A percentile compares a stretch with the other conserved stretches of the same genome.
phyloP scores from a whole-genome alignment of 2,888 invertebrate species.

The Strigamia crassipes region DNA sequence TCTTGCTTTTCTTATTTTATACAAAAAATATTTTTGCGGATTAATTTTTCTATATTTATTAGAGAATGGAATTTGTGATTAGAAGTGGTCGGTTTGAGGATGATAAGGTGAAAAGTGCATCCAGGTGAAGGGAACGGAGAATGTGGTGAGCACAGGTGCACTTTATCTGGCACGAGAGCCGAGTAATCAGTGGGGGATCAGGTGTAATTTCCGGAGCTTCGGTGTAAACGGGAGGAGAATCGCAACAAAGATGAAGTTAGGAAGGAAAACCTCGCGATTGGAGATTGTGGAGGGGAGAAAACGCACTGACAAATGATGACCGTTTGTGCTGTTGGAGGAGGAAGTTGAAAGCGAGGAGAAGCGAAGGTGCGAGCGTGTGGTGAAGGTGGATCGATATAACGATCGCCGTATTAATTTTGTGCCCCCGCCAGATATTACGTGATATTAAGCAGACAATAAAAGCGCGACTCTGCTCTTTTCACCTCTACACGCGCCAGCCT shows the following conservation, averaged over 20 bases:
- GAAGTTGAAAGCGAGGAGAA: constrained; percentile 36
- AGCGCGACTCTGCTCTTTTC: constrained; percentile 49
- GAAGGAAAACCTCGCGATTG: constrained; percentile 29
- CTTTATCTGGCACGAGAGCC: not conserved
- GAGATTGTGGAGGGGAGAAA: constrained; percentile 42
- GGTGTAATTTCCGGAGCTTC: constrained; percentile 46
- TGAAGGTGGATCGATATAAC: constrained; percentile 50
- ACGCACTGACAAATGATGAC: constrained; percentile 46
- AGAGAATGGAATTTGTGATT: not conserved
- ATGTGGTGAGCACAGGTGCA: not conserved
- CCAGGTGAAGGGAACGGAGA: not conserved
- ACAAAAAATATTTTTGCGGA: not conserved
- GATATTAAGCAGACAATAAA: constrained; percentile 51
- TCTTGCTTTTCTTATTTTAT: not conserved
- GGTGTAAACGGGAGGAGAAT: constrained; percentile 10
- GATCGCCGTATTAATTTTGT: constrained; percentile 51
- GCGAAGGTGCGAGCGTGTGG: constrained; percentile 18
- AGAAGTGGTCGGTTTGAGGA: not conserved
- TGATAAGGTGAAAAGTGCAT: not conserved
- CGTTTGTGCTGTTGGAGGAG: constrained; percentile 44
- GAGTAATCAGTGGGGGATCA: constrained; percentile 45
- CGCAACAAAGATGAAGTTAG: constrained; percentile 37
- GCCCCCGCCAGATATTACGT: constrained; percentile 50
- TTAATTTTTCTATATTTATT: not conserved
- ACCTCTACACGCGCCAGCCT: constrained; percentile 46